Conservation (phyloP, 2,113 vertebrate species). For the Myrmecobius fasciatus region DNA sequence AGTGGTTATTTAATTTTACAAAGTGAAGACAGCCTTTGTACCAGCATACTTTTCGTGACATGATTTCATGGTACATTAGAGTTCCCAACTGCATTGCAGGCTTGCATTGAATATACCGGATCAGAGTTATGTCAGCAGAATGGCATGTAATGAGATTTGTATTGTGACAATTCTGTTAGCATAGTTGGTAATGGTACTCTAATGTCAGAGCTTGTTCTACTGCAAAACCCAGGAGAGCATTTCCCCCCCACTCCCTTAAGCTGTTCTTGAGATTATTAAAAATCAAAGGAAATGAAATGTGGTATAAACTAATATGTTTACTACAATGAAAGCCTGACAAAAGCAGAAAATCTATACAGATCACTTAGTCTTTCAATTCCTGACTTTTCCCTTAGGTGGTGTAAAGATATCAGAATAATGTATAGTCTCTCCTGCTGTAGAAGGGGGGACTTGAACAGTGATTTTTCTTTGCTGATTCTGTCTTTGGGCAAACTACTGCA, state of each 20-base stretch:
- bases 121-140: slow-evolving; percentile 36
- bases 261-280: slow-evolving; percentile 49
- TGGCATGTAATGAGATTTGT: slow-evolving; percentile 27
- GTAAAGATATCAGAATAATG: neutral
- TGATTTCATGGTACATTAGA: slow-evolving; percentile 36
- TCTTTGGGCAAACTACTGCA: slow-evolving; percentile 28
- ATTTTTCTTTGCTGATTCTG: slow-evolving; percentile 34
- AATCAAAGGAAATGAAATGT: slow-evolving; percentile 47
- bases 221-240: slow-evolving; percentile 14
- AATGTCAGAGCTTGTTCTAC: slow-evolving; percentile 4
- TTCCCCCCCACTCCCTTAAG: neutral
- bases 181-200: slow-evolving; percentile 10
- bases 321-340: slow-evolving; percentile 21
- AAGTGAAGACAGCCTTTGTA: slow-evolving; percentile 14
- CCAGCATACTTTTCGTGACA: slow-evolving; percentile 21
- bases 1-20: slow-evolving; percentile 26
- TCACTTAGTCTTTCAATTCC: slow-evolving; percentile 50
- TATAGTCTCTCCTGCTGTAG: neutral
- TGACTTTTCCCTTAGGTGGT: neutral
- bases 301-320: slow-evolving; percentile 37
- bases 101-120: slow-evolving; percentile 22
- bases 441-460: neutral
- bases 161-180: neutral
- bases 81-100: neutral
- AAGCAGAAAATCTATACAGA: slow-evolving; percentile 11